These are phyloP conservation scores for Hemaris fuciformis DNA, from an alignment of 2,888 invertebrate genomes.

Conservation along the genomic window DNA sequence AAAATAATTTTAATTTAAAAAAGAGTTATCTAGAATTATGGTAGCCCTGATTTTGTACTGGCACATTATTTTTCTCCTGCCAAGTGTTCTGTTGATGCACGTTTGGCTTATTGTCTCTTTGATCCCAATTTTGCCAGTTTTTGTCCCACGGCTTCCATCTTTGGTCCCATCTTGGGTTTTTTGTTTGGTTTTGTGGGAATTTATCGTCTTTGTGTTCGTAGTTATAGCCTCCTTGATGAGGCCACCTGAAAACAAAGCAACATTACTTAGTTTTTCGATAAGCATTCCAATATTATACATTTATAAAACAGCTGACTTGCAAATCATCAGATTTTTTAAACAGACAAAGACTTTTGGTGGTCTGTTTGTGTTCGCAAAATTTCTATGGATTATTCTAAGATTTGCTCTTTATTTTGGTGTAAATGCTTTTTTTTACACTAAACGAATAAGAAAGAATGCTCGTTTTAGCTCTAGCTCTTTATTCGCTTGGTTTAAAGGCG, in stretches of 20 bases:
- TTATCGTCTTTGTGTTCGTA: conserved; percentile 37
- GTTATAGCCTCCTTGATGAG: conserved; percentile 29
- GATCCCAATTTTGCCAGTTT: conserved; percentile 37
- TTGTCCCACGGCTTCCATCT: conserved; percentile 57
- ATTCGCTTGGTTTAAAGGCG: too few species aligned
- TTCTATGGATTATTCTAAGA: too few species aligned
- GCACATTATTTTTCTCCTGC: conserved; percentile 29
- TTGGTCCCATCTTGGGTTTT: conserved; percentile 42
- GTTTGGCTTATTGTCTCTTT: conserved; percentile 34
- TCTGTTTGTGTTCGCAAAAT: too few species aligned
- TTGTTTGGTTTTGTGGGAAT: conserved; percentile 38
- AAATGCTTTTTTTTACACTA: too few species aligned
- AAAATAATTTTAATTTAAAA: conserved; percentile 9
- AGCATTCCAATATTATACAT: too few species aligned
- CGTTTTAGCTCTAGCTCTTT: too few species aligned
- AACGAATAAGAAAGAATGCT: too few species aligned
- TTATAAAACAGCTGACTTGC: too few species aligned
- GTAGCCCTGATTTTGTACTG: conserved; percentile 23
- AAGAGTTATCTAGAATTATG: neutral
- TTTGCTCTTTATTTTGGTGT: too few species aligned
- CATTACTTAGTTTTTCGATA: too few species aligned
- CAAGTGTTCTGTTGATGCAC: conserved; percentile 18
- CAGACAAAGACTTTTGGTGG: too few species aligned
- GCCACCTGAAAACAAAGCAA: conserved; percentile 34
- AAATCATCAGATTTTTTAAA: too few species aligned